Base-by-base conservation (phyloP, 2,888 invertebrate species). In the Seladonia tumulorum region DNA sequence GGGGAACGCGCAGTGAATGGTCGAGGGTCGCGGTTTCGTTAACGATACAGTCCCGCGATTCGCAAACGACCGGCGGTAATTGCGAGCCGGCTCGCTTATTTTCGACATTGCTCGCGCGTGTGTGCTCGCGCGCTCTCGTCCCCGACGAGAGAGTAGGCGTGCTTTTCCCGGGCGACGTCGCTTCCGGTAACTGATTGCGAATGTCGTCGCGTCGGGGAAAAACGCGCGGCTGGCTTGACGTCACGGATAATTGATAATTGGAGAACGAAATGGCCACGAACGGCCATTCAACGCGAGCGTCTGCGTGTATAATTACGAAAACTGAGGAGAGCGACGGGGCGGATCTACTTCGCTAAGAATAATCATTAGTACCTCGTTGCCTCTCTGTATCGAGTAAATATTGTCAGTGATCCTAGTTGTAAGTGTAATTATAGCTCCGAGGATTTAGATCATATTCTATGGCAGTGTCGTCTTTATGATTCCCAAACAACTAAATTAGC, bases 121-220 rank as follows among this genome's bases (percentile, higher is more conserved):
- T 73, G 35, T n/a, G 66, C 63, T 16, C 42, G 25, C 63, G 5
- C 35, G 16, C 35, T 29, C 66, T 73, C 72, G 73, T 70, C 78
- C 71, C 79, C 84, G 25, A 10, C 75, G n/a, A n/a, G 60, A 74
- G 10, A 22, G 12, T 14, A 66, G 68, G 57, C 60, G 14, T 45
- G 60, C 42, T 75, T 76, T 57, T 81, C 53, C 70, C 79, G 76
- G 73, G 79, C 86, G 45, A 86, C 75, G 87, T 85, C 83, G 87
- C 86, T 92, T 90, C 88, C 89, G 87, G 53, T 76, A 78, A 87
- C 79, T 90, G 92, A 90, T 90, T 87, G 86, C 87, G 74, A 91
- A 87, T 89, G 86, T 88, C 91, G 74, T 76, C 70, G 72, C 18
- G 39, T 70, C 53, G 45, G 45, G 42, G 45, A 49, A 76, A 78